A percentile compares a stretch with the other conserved stretches of the same genome.
Conservation (phyloP, 92 coral and sea anemone genomes). For the Palythoa heliodiscus region DNA sequence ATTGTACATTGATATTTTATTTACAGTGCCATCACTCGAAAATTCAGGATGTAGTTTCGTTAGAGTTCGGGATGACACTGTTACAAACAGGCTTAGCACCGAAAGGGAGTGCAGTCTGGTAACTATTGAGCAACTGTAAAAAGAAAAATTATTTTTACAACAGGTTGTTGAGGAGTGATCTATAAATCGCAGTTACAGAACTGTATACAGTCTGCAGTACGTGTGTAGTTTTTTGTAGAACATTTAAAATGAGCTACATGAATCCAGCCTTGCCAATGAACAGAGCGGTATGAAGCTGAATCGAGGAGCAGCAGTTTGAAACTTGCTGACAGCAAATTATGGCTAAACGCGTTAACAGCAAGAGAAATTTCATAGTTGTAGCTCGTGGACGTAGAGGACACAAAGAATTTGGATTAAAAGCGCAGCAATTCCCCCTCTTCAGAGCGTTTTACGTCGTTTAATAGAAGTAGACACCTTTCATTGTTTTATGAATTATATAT, state of each 20-base stretch:
- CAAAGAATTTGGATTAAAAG: too few species aligned
- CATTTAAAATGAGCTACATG: neutral
- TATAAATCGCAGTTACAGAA: neutral
- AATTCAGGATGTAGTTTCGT: neutral
- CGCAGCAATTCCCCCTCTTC: too few species aligned
- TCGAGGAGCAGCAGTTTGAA: neutral
- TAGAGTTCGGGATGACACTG: neutral
- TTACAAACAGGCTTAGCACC: neutral
- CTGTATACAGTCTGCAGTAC: neutral
- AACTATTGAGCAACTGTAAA: conserved; percentile 1
- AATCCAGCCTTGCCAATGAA: neutral
- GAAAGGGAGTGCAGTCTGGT: neutral
- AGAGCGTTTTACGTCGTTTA: too few species aligned
- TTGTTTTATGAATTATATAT: too few species aligned
- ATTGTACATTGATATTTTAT: conserved; percentile 9
- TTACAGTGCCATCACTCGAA: conserved; percentile 13
- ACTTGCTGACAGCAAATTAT: neutral
- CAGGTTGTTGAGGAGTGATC: neutral
- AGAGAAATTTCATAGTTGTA: neutral
- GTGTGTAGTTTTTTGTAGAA: neutral
- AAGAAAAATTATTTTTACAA: neutral
- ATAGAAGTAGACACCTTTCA: too few species aligned
- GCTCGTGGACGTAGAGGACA: neutral
- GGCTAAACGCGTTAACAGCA: neutral
- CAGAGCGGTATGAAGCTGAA: neutral